phyloP scores from a whole-genome alignment of 2,888 invertebrate genomes.

The Sturmia bella region DNA sequence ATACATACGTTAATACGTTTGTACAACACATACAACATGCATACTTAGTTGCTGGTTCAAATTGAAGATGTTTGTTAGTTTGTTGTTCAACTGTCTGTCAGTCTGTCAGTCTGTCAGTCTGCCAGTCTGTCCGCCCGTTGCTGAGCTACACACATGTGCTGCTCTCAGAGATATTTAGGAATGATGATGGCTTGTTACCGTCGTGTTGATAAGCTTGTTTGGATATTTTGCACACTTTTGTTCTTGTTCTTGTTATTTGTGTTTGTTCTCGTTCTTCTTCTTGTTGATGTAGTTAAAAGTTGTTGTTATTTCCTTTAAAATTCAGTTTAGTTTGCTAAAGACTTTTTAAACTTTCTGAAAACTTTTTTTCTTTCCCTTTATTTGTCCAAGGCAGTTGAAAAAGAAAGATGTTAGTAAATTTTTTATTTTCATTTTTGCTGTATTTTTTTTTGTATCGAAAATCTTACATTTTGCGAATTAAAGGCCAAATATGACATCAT shows the following conservation, averaged over 20 bases:
- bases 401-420: constrained; percentile 55
- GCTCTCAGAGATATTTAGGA: constrained; percentile 65
- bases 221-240: constrained; percentile 70
- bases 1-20: constrained; percentile 49
- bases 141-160: constrained; percentile 61
- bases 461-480: constrained; percentile 58
- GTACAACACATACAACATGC: constrained; percentile 56
- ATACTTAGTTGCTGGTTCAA: constrained; percentile 64
- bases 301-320: constrained; percentile 49
- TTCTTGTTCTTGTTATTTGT: constrained; percentile 59
- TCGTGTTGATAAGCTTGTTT: constrained; percentile 71
- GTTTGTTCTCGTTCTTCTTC: constrained; percentile 33
- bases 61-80: constrained; percentile 57
- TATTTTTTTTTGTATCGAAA: constrained; percentile 41
- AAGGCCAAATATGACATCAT: constrained; percentile 72
- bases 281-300: constrained; percentile 18
- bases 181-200: constrained; percentile 70
- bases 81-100: constrained; percentile 8
- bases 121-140: constrained; percentile 4
- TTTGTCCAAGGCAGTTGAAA: constrained; percentile 48
- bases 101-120: neutral
- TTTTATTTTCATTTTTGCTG: constrained; percentile 7
- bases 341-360: constrained; percentile 13
- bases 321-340: constrained; percentile 50
- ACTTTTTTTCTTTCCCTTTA: constrained; percentile 31